Percentiles rank a stretch among this genome's conserved stretches.
Conservation (phyloP, 1,140 invertebrate species). For the Drosophila watanabei region DNA sequence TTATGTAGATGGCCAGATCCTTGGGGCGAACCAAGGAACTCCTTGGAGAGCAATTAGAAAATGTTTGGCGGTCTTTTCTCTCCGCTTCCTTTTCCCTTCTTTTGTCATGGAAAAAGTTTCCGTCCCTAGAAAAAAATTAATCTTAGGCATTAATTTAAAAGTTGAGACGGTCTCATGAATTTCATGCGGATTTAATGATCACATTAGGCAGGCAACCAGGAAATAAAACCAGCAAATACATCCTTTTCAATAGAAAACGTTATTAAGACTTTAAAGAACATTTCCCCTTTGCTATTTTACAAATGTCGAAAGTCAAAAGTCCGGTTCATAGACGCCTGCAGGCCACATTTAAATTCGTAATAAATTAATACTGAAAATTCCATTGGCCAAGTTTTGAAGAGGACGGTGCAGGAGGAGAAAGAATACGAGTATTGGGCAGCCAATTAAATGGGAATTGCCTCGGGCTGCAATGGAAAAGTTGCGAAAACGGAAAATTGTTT, state of each 20-base stretch:
- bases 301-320: conserved; percentile 37
- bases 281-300: conserved; percentile 4
- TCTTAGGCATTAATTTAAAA: conserved; percentile 65
- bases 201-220: conserved; percentile 18
- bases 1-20: conserved; percentile 41
- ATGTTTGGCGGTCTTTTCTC: conserved; percentile 40
- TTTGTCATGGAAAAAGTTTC: conserved; percentile 26
- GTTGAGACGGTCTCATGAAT: conserved; percentile 51
- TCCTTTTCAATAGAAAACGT: conserved; percentile 3
- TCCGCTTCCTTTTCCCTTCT: background rate
- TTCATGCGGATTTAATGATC: conserved; percentile 59
- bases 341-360: conserved; percentile 48
- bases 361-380: conserved; percentile 49
- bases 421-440: conserved; percentile 59
- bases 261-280: background rate
- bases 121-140: conserved; percentile 54
- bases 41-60: conserved; percentile 69
- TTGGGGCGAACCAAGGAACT: conserved; percentile 34
- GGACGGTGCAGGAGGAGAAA: conserved; percentile 16
- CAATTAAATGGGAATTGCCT: conserved; percentile 70
- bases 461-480: conserved; percentile 27
- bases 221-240: conserved; percentile 11
- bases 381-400: conserved; percentile 37
- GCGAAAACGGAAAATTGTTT: conserved; percentile 25
- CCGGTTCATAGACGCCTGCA: conserved; percentile 5